phyloP scores from a whole-genome alignment of 1,140 invertebrate species.

The Drosophila mojavensis region DNA sequence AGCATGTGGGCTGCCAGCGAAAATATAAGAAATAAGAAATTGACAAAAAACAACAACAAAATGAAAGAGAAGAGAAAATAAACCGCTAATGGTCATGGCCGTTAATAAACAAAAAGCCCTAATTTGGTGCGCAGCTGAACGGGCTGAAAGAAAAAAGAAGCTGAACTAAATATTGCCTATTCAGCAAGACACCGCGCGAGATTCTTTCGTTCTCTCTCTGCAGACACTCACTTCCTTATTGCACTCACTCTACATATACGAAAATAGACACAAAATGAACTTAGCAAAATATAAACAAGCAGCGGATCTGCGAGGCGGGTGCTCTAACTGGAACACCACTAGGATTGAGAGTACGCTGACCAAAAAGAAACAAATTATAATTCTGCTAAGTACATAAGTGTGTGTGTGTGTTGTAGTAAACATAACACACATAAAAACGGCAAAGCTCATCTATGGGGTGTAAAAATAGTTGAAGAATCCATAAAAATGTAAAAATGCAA shows the following conservation, averaged over 20 bases:
- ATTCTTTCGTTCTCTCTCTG: background rate
- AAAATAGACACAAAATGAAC: slow-evolving; percentile 37
- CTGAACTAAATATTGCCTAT: slow-evolving; percentile 9
- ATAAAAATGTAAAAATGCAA: slow-evolving; percentile 72
- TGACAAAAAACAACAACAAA: slow-evolving; percentile 21
- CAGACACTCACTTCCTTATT: slow-evolving; percentile 31
- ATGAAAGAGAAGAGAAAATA: slow-evolving; percentile 49
- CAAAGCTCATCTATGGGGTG: slow-evolving; percentile 45
- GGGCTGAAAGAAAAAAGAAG: slow-evolving; percentile 33
- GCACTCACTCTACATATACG: slow-evolving; percentile 19
- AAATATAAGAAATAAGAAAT: slow-evolving; percentile 15
- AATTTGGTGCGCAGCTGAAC: slow-evolving; percentile 60
- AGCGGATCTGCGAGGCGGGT: background rate
- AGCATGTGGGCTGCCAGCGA: slow-evolving; percentile 54
- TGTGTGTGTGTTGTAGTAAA: slow-evolving; percentile 23
- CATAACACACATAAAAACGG: slow-evolving; percentile 39
- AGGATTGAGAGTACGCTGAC: slow-evolving; percentile 24
- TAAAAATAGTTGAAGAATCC: slow-evolving; percentile 77
- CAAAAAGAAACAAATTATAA: slow-evolving; percentile 45
- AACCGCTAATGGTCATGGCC: slow-evolving; percentile 79
- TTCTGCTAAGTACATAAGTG: background rate
- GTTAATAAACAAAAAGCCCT: slow-evolving; percentile 76
- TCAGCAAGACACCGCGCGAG: slow-evolving; percentile 8
- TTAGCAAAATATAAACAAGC: slow-evolving; percentile 42
- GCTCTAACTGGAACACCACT: slow-evolving; percentile 36